Conservation (phyloP, 2,888 invertebrate species). For the Margaritifera margaritifera region DNA sequence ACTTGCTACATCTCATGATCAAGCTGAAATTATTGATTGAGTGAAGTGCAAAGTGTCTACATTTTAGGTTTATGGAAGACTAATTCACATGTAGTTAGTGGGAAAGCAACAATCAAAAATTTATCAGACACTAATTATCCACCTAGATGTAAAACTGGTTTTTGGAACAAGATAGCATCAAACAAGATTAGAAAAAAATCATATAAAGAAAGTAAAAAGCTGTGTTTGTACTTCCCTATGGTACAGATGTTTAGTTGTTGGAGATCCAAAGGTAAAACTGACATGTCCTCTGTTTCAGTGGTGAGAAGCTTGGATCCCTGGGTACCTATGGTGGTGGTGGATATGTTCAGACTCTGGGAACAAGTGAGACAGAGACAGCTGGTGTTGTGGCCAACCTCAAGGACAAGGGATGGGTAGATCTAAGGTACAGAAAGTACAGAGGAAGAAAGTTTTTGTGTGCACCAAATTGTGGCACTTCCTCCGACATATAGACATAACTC, state of each 20-base stretch:
- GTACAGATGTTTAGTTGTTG: not conserved
- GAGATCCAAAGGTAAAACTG: not conserved
- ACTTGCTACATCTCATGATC: too few relatives aligned
- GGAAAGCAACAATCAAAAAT: too few relatives aligned
- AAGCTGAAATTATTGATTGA: too few relatives aligned
- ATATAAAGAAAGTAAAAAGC: not conserved
- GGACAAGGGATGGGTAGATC: slow-evolving; percentile 56
- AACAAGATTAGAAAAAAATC: too few relatives aligned
- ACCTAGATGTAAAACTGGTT: too few relatives aligned
- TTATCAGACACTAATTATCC: too few relatives aligned
- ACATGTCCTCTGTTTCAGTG: slow-evolving; percentile 18
- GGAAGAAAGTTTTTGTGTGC: not conserved
- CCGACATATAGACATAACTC: not conserved
- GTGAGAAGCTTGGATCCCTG: slow-evolving; percentile 38
- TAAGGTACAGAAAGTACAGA: slow-evolving; percentile 29
- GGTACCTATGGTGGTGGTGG: slow-evolving; percentile 61
- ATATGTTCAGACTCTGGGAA: slow-evolving; percentile 54
- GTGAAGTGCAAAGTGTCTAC: too few relatives aligned
- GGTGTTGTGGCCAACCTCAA: slow-evolving; percentile 48
- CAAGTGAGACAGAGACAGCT: slow-evolving; percentile 47
- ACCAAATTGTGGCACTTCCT: too few relatives aligned
- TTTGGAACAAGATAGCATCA: too few relatives aligned
- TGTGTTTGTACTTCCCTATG: not conserved
- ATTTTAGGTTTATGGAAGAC: too few relatives aligned
- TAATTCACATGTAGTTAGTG: too few relatives aligned